Evolutionary conservation across 2,113 vertebrate genomes (phyloP).

Genomic region (Heterochromis multidens): DNA sequence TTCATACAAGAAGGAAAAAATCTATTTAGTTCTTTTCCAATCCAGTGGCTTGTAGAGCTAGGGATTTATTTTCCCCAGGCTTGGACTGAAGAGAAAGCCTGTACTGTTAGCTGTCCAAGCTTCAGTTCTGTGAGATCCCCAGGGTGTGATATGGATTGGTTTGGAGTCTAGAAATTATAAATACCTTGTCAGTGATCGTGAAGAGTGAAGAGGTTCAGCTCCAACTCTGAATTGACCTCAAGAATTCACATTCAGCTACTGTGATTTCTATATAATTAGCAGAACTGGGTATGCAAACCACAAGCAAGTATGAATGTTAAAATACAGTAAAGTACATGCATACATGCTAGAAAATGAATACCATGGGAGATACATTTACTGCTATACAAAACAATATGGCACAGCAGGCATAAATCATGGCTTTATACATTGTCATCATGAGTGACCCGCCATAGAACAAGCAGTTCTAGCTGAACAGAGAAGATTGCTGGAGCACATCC

Average conservation of each 20-base stretch:
- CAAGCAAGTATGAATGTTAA: neutral
- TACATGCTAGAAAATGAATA: neutral
- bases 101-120: conserved; percentile 43
- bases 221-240: conserved; percentile 5
- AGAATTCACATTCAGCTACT: conserved; percentile 2
- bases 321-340: neutral
- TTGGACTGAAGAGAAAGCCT: conserved; percentile 48
- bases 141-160: conserved; percentile 52
- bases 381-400: conserved; percentile 54
- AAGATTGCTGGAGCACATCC: conserved; percentile 25
- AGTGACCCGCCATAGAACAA: conserved; percentile 29
- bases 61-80: conserved; percentile 46
- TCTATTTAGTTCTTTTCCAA: conserved; percentile 69
- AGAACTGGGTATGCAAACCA: neutral
- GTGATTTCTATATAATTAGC: neutral
- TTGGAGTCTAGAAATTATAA: conserved; percentile 38
- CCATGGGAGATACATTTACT: neutral
- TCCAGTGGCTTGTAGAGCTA: conserved; percentile 58
- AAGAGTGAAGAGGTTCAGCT: conserved; percentile 25
- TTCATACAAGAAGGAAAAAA: conserved; percentile 52
- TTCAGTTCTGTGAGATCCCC: conserved; percentile 51
- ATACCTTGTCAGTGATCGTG: conserved; percentile 37
- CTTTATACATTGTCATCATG: conserved; percentile 39
- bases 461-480: conserved; percentile 47
- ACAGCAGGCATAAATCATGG: conserved; percentile 59